phyloP scores from a whole-genome alignment of 2,888 invertebrate genomes.

The Drosophila nigritarsus region DNA sequence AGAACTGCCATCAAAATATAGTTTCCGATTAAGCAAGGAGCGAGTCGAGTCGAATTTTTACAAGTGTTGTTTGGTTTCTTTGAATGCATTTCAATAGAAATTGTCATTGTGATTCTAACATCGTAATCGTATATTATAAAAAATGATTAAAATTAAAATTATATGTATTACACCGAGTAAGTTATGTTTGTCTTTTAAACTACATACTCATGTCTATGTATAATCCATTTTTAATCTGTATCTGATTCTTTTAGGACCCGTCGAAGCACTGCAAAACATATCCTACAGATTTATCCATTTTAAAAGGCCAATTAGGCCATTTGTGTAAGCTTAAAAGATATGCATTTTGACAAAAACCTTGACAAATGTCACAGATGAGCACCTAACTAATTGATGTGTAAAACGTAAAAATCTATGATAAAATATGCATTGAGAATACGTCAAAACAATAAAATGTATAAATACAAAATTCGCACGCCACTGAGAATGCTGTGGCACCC shows the following conservation, averaged over 20 bases:
- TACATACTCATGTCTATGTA: neutral
- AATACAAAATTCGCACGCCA: slow-evolving; percentile 67
- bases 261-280: neutral
- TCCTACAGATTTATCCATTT: neutral
- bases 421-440: slow-evolving; percentile 33
- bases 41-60: neutral
- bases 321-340: neutral
- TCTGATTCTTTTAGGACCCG: neutral
- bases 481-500: slow-evolving; percentile 20
- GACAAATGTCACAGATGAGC: slow-evolving; percentile 1
- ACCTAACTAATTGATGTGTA: slow-evolving; percentile 4
- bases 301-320: neutral
- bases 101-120: neutral
- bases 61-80: neutral
- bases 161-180: no score
- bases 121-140: no score
- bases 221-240: neutral
- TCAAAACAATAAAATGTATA: slow-evolving; percentile 65
- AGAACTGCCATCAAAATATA: neutral
- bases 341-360: slow-evolving; percentile 7
- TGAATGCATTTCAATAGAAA: neutral
- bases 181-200: neutral
- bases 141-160: no score
- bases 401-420: slow-evolving; percentile 15
- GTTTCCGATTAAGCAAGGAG: neutral